Base-by-base conservation (phyloP, 2,888 invertebrate genomes). In the Minunthozetes semirufus region DNA sequence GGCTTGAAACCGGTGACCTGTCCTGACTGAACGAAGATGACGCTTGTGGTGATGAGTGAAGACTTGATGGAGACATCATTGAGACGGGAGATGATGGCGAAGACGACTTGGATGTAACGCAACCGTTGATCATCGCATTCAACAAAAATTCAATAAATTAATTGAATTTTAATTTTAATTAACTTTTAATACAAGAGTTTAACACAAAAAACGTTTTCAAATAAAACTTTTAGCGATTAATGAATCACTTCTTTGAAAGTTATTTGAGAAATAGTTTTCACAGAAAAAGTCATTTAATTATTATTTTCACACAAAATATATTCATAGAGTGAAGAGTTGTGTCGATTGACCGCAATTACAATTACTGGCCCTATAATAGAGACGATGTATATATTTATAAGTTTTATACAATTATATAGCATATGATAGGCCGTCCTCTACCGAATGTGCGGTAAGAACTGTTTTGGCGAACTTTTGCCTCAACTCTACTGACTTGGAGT, bases 21-120 rank as follows among this genome's bases (percentile, higher is more conserved):
- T 63, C 38, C 68, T 68, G 42, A 68, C 68, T 68, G 68, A 63
- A 63, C 63, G 63, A 63, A 8, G 63, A 63, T 9, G 63, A 63
- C 13, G 63, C 63, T 33, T 63, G 63, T 5, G 63, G 63, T 63
- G 63, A 63, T 0, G 63, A 63, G 11, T 63, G 63, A 33, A 63
- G 63, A 63, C 63, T 63, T 29, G 63, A 63, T 5, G 63, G 63
- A 3, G 63, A 63, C 63, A 63, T 63, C 63, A 63, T 63, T 29
- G 63, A 63, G 29, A 63, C 63, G 1, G 63, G 29, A 6, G 63
- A 63, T 63, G 63, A 63, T 1, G 63, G 63, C 17, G 63, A 63
- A 9, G 63, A 63, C 17, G 63, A 63, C 38, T 63, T 63, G 38
- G 63, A 63, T 63, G 63, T 63, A 15, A 63, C 63, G 27, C 63